phyloP scores from a whole-genome alignment of 1,140 invertebrate genomes.

The Meloidogyne exigua region DNA sequence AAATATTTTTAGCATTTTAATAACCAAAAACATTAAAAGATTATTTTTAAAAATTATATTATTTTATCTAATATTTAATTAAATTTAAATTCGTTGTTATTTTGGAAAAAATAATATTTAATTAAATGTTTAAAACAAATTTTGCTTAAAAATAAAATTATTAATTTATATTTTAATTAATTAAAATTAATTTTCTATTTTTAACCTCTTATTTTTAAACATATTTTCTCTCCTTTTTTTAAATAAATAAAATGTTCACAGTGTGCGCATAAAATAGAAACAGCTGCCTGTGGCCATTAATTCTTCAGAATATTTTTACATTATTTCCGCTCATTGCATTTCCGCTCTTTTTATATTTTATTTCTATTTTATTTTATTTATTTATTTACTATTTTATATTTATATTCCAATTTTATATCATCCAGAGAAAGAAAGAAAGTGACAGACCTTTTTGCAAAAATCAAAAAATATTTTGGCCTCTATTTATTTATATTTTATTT shows the following conservation, averaged over 20 bases:
- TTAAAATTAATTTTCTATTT: too few species aligned
- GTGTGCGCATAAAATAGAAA: background rate
- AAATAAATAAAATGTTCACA: background rate
- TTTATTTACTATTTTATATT: too few species aligned
- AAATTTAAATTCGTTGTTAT: too few species aligned
- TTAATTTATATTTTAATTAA: too few species aligned
- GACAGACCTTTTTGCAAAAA: background rate
- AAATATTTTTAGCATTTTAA: slow-evolving; percentile 2
- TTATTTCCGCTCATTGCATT: slow-evolving; percentile 1
- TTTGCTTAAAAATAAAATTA: too few species aligned
- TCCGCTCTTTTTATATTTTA: background rate
- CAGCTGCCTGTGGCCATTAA: slow-evolving; percentile 3
- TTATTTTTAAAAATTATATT: background rate
- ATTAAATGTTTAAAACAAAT: too few species aligned
- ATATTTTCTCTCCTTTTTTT: background rate
- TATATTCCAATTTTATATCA: background rate
- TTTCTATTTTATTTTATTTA: background rate
- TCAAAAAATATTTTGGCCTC: background rate
- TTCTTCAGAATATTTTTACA: background rate
- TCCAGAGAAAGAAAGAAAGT: background rate
- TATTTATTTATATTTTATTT: too few species aligned
- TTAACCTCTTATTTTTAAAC: too few species aligned
- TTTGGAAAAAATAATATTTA: too few species aligned
- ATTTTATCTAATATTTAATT: too few species aligned
- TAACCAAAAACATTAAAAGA: background rate